Evolutionary conservation across 2,113 vertebrate species (phyloP).

Genomic region (Percina caprodes): DNA sequence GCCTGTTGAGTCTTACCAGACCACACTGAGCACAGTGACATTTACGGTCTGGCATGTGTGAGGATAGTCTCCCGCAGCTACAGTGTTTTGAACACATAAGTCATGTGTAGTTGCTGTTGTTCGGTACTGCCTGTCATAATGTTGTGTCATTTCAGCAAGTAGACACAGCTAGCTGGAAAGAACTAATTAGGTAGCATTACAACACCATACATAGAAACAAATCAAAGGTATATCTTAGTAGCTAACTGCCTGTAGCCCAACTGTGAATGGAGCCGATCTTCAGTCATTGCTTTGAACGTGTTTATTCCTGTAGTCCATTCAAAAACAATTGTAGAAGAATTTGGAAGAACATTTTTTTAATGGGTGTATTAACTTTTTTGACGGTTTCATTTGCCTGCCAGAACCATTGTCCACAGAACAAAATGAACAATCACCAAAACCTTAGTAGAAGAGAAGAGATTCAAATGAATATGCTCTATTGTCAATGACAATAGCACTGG

Average conservation of each 20-base stretch:
- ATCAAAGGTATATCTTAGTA: slow-evolving; percentile 21
- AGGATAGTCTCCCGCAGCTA: slow-evolving; percentile 29
- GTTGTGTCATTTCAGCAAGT: slow-evolving; percentile 68
- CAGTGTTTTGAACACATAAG: slow-evolving; percentile 61
- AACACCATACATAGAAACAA: slow-evolving; percentile 46
- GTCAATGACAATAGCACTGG: neutral
- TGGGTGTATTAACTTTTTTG: neutral
- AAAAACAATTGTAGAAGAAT: slow-evolving; percentile 3
- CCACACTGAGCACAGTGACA: slow-evolving; percentile 39
- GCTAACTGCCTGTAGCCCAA: neutral
- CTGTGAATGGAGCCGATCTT: slow-evolving; percentile 5
- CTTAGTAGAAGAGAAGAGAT: neutral
- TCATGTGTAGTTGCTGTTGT: slow-evolving; percentile 48
- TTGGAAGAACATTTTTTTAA: slow-evolving; percentile 4
- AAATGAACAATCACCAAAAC: slow-evolving; percentile 1
- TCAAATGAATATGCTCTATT: slow-evolving; percentile 4
- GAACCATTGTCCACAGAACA: neutral
- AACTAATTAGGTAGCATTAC: slow-evolving; percentile 63
- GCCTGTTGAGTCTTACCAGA: slow-evolving; percentile 38
- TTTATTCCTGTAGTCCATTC: neutral
- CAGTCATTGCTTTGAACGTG: neutral
- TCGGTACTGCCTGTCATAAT: slow-evolving; percentile 68
- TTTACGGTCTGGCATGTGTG: slow-evolving; percentile 47
- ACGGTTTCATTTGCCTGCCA: neutral
- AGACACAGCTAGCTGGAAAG: slow-evolving; percentile 44